Base-by-base conservation (phyloP, 2,888 invertebrate genomes). In the Agrotis ipsilon region DNA sequence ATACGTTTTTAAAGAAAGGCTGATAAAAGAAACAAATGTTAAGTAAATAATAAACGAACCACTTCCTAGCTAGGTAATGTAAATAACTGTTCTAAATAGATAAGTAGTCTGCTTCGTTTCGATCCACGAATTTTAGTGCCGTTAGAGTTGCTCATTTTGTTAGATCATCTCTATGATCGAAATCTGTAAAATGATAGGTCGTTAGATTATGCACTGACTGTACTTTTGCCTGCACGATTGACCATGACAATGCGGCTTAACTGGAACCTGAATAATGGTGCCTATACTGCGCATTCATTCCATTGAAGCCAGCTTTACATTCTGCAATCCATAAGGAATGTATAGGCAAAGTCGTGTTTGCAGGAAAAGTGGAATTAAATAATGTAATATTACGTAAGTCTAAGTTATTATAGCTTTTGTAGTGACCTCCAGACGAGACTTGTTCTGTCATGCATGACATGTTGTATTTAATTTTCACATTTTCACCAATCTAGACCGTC, bases 31-130 rank as follows among this genome's bases (percentile, higher is more conserved):
- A 85, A 86, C 68, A 87, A 63, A 86, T 87, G 84, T 90, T 68
- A 68, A 57, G 46, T 74, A 74, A 87, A 51, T 69, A 64, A 59
- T 87, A 87, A 89, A 88, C 80, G 81, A 87, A 84, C 77, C 82
- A 86, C 80, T 77, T 84, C 79, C 81, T 88, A 88, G 86, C 80
- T 87, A 88, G 75, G 80, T 87, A 87, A 87, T 92, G 91, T 93
- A 93, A 90, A 91, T 92, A 92, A 87, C 84, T 89, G 87, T 91
- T 89, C 84, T 88, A 88, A 39, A 85, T 87, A 85, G 79, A 83
- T 71, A 78, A 79, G 80, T 90, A 90, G 88, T 82, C 86, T 79
- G 90, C 91, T 92, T 90, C 86, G 86, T 89, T 87, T 88, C 81
- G 80, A 86, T 80, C 81, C 86, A 78, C 85, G 75, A 89, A 86